phyloP scores from a whole-genome alignment of 2,797 vertebrate species.

The Lacerta bilineata region DNA sequence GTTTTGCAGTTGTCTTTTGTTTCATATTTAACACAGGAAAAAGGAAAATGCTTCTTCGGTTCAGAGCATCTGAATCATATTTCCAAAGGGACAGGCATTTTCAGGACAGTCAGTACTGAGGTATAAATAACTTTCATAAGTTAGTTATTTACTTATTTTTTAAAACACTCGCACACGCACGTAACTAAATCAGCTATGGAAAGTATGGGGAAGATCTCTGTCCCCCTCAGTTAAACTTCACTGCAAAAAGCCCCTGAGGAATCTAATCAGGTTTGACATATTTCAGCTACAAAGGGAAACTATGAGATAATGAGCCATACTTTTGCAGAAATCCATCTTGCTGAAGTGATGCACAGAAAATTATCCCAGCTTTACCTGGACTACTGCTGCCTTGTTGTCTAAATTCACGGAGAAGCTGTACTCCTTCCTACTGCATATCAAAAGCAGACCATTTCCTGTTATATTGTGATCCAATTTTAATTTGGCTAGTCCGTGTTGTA shows the following conservation, averaged over 20 bases:
- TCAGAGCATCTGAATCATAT: constrained; percentile 83
- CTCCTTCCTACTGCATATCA: not conserved
- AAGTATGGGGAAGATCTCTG: constrained; percentile 48
- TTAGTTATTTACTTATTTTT: constrained; percentile 55
- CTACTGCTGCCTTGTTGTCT: not conserved
- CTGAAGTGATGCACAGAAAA: constrained; percentile 61
- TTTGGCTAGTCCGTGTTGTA: not conserved
- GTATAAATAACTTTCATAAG: constrained; percentile 82
- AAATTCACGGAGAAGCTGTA: not conserved
- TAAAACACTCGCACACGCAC: no score
- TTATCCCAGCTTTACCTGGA: constrained; percentile 63
- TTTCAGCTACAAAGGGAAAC: constrained; percentile 59
- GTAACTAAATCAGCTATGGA: constrained; percentile 61
- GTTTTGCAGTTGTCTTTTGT: constrained; percentile 81
- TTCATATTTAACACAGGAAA: constrained; percentile 83
- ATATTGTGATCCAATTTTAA: not conserved
- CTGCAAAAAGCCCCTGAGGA: constrained; percentile 59
- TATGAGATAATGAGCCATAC: constrained; percentile 58
- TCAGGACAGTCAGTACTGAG: constrained; percentile 81
- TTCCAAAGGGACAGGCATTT: constrained; percentile 83
- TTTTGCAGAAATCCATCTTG: constrained; percentile 51
- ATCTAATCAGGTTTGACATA: constrained; percentile 66
- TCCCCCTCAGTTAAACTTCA: constrained; percentile 52
- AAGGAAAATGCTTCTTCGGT: constrained; percentile 82
- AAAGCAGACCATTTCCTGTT: not conserved